Conservation (phyloP, 2,797 vertebrate species). For the Distichodus sexfasciatus region DNA sequence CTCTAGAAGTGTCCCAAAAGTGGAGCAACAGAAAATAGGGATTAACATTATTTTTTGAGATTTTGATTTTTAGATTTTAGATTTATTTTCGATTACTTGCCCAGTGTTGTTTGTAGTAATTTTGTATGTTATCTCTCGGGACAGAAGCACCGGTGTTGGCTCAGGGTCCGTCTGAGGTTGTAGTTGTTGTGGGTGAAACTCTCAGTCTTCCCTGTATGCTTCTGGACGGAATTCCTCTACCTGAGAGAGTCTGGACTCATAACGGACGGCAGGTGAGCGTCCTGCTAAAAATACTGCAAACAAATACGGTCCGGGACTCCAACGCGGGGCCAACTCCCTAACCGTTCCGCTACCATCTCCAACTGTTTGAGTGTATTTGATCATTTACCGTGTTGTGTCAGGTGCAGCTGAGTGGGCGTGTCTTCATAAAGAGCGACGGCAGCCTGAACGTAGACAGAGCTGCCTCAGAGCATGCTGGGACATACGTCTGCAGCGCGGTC, state of each 20-base stretch:
- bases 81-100: not conserved
- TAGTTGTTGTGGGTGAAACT: slow-evolving; percentile 73
- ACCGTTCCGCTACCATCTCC: too few relatives aligned
- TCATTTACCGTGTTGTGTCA: slow-evolving; percentile 43
- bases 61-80: not conserved
- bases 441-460: slow-evolving; percentile 80
- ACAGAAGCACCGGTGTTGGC: slow-evolving; percentile 81
- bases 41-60: too few relatives aligned
- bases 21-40: too few relatives aligned
- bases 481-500: slow-evolving; percentile 80
- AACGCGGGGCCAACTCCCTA: too few relatives aligned
- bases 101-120: not conserved
- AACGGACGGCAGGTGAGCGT: slow-evolving; percentile 78
- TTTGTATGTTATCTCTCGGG: not conserved
- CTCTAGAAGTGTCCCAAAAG: too few relatives aligned
- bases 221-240: slow-evolving; percentile 82
- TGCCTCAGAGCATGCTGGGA: slow-evolving; percentile 72
- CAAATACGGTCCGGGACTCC: too few relatives aligned
- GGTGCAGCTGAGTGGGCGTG: slow-evolving; percentile 67
- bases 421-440: slow-evolving; percentile 78
- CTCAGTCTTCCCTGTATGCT: slow-evolving; percentile 84
- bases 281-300: too few relatives aligned
- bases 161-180: slow-evolving; percentile 69
- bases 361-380: not conserved
- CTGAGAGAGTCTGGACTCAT: slow-evolving; percentile 82